Percentiles rank a stretch among this genome's conserved stretches.
phyloP scores from a whole-genome alignment of 2,888 invertebrate genomes.

The Yponomeuta plumbellus region DNA sequence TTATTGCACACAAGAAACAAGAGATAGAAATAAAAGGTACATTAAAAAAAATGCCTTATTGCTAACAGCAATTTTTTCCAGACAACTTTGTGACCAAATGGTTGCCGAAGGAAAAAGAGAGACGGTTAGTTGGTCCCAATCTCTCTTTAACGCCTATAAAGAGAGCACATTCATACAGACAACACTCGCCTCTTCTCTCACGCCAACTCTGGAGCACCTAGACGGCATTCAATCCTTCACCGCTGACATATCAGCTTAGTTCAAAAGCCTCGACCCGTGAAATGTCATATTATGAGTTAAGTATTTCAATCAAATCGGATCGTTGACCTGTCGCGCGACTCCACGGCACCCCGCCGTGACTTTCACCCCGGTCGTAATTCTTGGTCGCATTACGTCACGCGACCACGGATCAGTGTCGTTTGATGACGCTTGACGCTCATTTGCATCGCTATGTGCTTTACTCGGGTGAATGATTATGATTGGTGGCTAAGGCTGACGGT shows the following conservation, averaged over 20 bases:
- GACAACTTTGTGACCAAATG: too few species aligned
- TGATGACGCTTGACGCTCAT: not conserved
- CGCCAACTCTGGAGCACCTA: too few species aligned
- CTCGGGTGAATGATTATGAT: not conserved
- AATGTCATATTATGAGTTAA: not conserved
- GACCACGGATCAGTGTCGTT: not conserved
- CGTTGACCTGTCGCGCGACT: slow-evolving; percentile 2
- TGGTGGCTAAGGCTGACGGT: not conserved
- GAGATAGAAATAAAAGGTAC: too few species aligned
- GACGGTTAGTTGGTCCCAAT: too few species aligned
- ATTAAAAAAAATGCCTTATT: too few species aligned
- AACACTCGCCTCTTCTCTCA: too few species aligned
- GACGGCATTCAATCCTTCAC: not conserved
- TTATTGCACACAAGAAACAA: too few species aligned
- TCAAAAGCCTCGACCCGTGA: not conserved
- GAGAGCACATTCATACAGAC: too few species aligned
- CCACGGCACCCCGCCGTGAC: not conserved
- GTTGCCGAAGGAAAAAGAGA: too few species aligned
- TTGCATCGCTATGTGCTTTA: not conserved
- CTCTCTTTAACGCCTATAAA: too few species aligned
- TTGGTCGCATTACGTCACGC: not conserved
- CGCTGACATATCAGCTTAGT: not conserved
- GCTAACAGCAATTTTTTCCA: too few species aligned
- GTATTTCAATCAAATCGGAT: not conserved
- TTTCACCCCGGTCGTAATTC: not conserved